Evolutionary conservation across 1,140 invertebrate genomes (phyloP).

Genomic region (Notospermus geniculatus): DNA sequence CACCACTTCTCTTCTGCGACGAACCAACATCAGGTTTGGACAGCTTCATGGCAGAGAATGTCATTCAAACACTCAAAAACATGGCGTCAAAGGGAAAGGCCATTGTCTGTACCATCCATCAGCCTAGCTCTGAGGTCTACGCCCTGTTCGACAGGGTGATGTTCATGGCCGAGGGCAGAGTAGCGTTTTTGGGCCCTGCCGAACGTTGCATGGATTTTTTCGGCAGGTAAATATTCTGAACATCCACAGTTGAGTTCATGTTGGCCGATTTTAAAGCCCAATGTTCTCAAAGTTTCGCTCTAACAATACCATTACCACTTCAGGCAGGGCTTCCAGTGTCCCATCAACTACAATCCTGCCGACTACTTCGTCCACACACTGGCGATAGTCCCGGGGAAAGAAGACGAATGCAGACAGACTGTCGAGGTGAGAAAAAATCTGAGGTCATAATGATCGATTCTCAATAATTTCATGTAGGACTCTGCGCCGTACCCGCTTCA

Average conservation of each 20-base stretch:
- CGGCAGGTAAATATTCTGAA: conserved; percentile 68
- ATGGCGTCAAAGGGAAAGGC: conserved; percentile 81
- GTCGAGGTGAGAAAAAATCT: conserved; percentile 30
- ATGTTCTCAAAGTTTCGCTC: too few species aligned
- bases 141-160: conserved; percentile 76
- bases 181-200: conserved; percentile 83
- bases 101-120: conserved; percentile 91
- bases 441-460: too few species aligned
- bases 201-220: conserved; percentile 82
- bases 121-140: conserved; percentile 91
- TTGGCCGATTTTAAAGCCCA: too few species aligned
- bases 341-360: conserved; percentile 87
- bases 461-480: background rate
- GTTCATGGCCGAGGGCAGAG: conserved; percentile 66
- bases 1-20: conserved; percentile 93
- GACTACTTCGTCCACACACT: conserved; percentile 92
- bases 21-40: conserved; percentile 94
- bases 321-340: conserved; percentile 58
- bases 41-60: conserved; percentile 87
- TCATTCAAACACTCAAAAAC: conserved; percentile 69
- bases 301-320: too few species aligned
- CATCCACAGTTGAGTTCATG: too few species aligned
- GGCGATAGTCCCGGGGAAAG: conserved; percentile 79
- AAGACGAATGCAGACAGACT: conserved; percentile 61
- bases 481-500: too few species aligned